Percentiles rank a stretch among this genome's conserved stretches.
Conservation (phyloP, 2,113 vertebrate species). For the Danionella cerebrum region DNA sequence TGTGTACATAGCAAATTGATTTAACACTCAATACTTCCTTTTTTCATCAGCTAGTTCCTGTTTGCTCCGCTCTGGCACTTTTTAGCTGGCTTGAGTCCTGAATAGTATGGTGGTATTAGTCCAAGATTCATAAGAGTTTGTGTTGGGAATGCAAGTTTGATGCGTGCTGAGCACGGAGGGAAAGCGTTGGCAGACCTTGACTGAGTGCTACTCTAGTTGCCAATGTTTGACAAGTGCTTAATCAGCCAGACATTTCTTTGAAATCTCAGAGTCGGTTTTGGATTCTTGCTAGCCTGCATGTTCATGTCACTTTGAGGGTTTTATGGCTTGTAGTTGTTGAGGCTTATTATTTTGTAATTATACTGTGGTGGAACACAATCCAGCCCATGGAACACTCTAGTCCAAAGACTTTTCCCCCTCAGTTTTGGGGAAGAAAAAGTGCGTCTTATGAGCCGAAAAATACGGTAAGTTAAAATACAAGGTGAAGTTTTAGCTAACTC, state of each 20-base stretch:
- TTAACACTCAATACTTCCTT: not conserved
- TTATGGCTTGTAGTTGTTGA: not conserved
- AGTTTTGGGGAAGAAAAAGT: not conserved
- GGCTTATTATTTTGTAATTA: not conserved
- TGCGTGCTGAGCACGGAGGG: not conserved
- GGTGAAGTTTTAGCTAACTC: too few species aligned
- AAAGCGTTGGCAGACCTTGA: conserved; percentile 15
- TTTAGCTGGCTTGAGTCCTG: not conserved
- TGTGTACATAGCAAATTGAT: not conserved
- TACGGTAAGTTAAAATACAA: too few species aligned
- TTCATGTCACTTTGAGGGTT: not conserved
- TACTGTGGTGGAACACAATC: not conserved
- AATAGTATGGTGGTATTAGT: not conserved
- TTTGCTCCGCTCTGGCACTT: not conserved
- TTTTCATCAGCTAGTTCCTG: not conserved
- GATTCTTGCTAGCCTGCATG: not conserved
- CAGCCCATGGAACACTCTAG: not conserved
- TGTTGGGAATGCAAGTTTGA: not conserved
- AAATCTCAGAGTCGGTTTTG: not conserved
- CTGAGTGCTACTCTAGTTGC: not conserved
- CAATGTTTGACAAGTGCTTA: conserved; percentile 1
- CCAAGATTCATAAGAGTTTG: not conserved
- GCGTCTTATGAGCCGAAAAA: too few species aligned
- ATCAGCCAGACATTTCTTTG: conserved; percentile 9
- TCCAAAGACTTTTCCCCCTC: not conserved